Evolutionary conservation across 2,888 invertebrate genomes (phyloP).

Genomic region (Epiblema foenella): DNA sequence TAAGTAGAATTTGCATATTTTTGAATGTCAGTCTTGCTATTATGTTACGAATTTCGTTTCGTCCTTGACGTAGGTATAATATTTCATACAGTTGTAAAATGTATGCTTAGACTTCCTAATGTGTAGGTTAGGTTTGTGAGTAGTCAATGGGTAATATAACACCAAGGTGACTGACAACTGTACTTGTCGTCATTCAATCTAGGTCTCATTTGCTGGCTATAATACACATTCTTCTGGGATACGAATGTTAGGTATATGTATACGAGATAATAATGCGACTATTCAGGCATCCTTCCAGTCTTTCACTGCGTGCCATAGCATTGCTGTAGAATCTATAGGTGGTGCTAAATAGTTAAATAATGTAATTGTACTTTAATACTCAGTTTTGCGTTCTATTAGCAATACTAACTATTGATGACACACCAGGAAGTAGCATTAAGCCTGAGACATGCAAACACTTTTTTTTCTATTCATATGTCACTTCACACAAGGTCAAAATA

Average conservation of each 20-base stretch:
- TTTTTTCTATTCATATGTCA: too few species aligned
- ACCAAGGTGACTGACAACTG: slow-evolving; percentile 29
- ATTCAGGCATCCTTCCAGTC: neutral
- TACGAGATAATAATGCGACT: neutral
- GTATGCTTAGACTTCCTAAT: slow-evolving; percentile 1
- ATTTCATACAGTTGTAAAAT: slow-evolving; percentile 46
- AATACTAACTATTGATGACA: slow-evolving; percentile 4
- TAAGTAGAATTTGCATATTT: slow-evolving; percentile 48
- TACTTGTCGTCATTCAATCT: slow-evolving; percentile 11
- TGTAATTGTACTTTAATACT: neutral
- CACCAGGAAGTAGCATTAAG: too few species aligned
- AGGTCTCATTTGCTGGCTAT: neutral
- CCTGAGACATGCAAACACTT: neutral
- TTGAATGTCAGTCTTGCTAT: slow-evolving; percentile 51
- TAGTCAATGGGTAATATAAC: neutral
- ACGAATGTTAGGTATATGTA: neutral
- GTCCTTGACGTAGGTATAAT: slow-evolving; percentile 67
- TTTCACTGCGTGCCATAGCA: neutral
- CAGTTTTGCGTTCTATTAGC: slow-evolving; percentile 8
- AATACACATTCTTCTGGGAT: neutral
- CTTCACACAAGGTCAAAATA: too few species aligned
- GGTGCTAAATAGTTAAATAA: slow-evolving; percentile 10
- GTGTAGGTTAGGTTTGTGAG: neutral
- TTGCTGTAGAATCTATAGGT: slow-evolving; percentile 12
- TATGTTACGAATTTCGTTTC: slow-evolving; percentile 56